A percentile compares a stretch with the other conserved stretches of the same genome.
These are phyloP conservation scores for Sarcoramphus papa DNA, from an alignment of 2,797 vertebrate genomes.

Conservation along the genomic window DNA sequence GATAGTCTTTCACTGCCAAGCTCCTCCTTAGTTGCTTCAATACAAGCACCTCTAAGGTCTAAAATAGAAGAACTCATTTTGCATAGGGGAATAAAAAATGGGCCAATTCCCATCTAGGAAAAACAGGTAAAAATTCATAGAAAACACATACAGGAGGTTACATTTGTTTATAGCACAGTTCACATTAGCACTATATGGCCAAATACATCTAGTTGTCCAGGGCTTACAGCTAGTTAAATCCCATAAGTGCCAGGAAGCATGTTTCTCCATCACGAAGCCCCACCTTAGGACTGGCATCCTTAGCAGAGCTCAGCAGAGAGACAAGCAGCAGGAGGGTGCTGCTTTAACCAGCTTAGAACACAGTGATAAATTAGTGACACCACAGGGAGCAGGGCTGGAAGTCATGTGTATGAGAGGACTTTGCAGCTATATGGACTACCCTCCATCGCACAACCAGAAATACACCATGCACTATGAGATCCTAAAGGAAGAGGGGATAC, in stretches of 20 bases:
- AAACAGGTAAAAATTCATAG: not conserved
- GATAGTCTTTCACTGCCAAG: constrained; percentile 39
- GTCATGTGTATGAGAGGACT: not conserved
- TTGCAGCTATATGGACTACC: not conserved
- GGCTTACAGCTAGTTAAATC: not conserved
- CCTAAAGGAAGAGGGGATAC: not conserved
- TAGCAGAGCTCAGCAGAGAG: not conserved
- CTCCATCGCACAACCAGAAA: not conserved
- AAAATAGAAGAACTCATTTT: constrained; percentile 39
- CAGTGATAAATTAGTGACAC: not conserved
- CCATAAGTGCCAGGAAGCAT: not conserved
- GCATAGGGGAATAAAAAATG: not conserved
- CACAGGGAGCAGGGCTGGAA: not conserved
- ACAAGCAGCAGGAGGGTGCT: not conserved
- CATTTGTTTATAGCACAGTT: not conserved
- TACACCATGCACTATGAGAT: not conserved
- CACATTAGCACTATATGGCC: not conserved
- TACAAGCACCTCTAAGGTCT: not conserved
- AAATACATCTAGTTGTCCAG: not conserved
- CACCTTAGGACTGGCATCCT: not conserved
- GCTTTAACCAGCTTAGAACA: not conserved
- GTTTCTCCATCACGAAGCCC: not conserved
- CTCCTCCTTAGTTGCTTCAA: constrained; percentile 22
- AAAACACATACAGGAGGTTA: not conserved
- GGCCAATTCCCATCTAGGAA: not conserved